A percentile compares a stretch with the other conserved stretches of the same genome.
phyloP scores from a whole-genome alignment of 2,888 invertebrate species.

The Altica lythri region DNA sequence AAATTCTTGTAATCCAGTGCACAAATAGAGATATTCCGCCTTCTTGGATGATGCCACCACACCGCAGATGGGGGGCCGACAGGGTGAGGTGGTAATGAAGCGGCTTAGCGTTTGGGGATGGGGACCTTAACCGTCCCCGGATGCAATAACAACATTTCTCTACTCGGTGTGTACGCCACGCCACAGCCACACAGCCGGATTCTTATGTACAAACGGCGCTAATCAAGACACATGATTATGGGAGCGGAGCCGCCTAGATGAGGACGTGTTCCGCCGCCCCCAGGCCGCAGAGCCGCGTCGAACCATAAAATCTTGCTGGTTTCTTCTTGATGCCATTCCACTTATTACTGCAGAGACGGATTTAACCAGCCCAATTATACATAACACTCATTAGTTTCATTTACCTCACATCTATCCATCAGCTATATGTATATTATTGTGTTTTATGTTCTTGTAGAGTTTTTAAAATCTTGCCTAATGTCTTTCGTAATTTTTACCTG shows the following conservation, averaged over 20 bases:
- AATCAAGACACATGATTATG: conserved; percentile 60
- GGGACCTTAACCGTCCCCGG: conserved; percentile 31
- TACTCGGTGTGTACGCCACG: conserved; percentile 19
- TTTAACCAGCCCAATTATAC: background rate
- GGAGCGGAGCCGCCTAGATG: conserved; percentile 49
- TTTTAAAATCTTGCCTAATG: no score
- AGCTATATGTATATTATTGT: no score
- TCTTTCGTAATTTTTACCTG: no score
- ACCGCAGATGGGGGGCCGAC: conserved; percentile 28
- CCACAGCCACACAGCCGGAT: conserved; percentile 37
- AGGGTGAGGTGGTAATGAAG: conserved; percentile 34
- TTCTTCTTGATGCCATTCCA: conserved; percentile 20
- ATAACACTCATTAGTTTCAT: no score
- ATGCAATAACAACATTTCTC: conserved; percentile 51
- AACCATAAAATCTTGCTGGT: conserved; percentile 47
- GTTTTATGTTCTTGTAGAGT: no score
- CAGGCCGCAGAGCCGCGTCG: conserved; percentile 39
- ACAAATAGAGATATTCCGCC: conserved; percentile 44
- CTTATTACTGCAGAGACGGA: conserved; percentile 23
- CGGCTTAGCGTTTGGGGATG: conserved; percentile 34
- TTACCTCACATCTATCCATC: no score
- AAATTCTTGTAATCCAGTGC: conserved; percentile 39
- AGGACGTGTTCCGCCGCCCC: conserved; percentile 50
- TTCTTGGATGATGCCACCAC: conserved; percentile 33
- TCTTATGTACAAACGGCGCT: conserved; percentile 58